A percentile compares a stretch with the other conserved stretches of the same genome.
These are phyloP conservation scores for Beroe forskalii DNA, from an alignment of 37 sponge, comb jelly and placozoan genomes.

Conservation along the genomic window DNA sequence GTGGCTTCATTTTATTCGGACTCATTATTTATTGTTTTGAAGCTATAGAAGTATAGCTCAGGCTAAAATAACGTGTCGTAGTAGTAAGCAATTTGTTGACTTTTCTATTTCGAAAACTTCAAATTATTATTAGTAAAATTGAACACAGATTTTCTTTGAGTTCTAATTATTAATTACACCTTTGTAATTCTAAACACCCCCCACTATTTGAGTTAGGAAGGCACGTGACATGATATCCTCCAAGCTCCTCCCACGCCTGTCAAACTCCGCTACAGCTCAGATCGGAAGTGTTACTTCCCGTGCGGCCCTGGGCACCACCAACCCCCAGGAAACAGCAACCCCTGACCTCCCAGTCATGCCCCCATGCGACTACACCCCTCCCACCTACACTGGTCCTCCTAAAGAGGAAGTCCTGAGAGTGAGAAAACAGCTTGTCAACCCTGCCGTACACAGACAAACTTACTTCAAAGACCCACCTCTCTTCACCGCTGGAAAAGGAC, in stretches of 20 bases:
- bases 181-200: no score
- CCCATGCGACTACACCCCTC: neutral
- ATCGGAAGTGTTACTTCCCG: neutral
- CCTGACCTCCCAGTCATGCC: neutral
- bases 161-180: no score
- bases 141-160: no score
- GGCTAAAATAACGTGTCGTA: no score
- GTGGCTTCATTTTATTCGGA: no score
- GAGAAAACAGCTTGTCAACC: neutral
- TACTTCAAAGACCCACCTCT: constrained; percentile 23
- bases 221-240: neutral
- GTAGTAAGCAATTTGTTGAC: no score
- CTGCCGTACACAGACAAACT: constrained; percentile 14
- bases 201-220: no score
- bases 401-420: neutral
- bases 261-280: neutral
- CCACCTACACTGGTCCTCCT: neutral
- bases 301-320: neutral
- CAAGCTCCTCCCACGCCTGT: neutral
- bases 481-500: constrained; percentile 46
- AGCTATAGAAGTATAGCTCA: no score
- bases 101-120: no score
- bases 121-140: no score
- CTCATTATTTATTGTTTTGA: no score
- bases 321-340: neutral